phyloP scores from a whole-genome alignment of 2,888 invertebrate genomes.

The Lobophora halterata region DNA sequence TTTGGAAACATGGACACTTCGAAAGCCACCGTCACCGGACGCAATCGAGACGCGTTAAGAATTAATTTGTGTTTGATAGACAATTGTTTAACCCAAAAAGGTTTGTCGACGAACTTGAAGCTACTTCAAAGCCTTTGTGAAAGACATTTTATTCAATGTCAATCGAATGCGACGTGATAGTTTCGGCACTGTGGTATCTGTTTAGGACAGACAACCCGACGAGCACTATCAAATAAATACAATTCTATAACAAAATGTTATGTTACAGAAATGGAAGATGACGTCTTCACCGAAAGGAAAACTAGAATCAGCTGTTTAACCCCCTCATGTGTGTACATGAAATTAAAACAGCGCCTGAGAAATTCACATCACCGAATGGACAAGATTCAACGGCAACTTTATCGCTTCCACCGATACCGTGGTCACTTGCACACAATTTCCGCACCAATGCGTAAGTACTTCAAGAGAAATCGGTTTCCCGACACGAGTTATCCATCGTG shows the following conservation, averaged over 20 bases:
- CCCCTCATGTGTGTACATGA: no score
- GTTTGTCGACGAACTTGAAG: constrained; percentile 51
- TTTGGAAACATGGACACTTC: constrained; percentile 65
- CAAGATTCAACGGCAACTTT: constrained; percentile 70
- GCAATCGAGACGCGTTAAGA: constrained; percentile 70
- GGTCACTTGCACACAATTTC: constrained; percentile 50
- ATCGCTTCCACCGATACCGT: constrained; percentile 41
- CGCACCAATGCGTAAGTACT: constrained; percentile 55
- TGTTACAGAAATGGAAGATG: not conserved
- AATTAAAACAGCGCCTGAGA: constrained; percentile 35
- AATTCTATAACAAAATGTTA: not conserved
- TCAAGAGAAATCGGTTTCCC: constrained; percentile 72
- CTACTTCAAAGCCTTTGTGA: constrained; percentile 42
- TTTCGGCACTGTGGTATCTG: constrained; percentile 8
- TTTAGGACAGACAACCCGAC: constrained; percentile 7
- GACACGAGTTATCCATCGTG: constrained; percentile 73
- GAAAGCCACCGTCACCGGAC: constrained; percentile 76
- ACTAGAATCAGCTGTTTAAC: constrained; percentile 10
- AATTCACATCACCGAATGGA: constrained; percentile 72
- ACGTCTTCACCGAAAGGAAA: constrained; percentile 8
- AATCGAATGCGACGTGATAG: constrained; percentile 35
- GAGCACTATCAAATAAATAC: constrained; percentile 3
- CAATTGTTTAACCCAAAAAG: constrained; percentile 69
- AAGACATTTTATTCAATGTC: constrained; percentile 39
- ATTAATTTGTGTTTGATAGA: constrained; percentile 72